Base-by-base conservation (phyloP, 2,113 vertebrate genomes). In the Tauraco erythrolophus region DNA sequence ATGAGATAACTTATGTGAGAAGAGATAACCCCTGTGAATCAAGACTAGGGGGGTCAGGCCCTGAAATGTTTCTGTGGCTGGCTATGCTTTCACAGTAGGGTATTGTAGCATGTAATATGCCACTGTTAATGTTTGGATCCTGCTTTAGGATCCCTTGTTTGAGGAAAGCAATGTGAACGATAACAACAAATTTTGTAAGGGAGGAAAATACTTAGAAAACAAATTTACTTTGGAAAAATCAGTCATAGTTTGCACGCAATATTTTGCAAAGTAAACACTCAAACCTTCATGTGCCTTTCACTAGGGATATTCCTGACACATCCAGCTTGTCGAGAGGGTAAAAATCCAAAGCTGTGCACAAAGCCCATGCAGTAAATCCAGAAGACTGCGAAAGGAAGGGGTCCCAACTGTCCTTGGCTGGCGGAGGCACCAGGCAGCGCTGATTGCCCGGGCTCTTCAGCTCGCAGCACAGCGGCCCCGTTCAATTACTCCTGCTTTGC, bases 401-500 rank as follows among this genome's bases (percentile, higher is more conserved):
- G 23, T 5, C 11, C 24, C 39, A 31, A 15, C 30, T 33, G 11
- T 31, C 58, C 68, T 57, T 11, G 18, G 18, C 41, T 57, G 50
- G 19, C 30, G 24, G 66, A 57, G 72, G 16, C 12, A 31, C 24
- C 17, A 30, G 28, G 28, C 35, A 65, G 12, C 14, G 13, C 14
- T 70, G n/a, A 13, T 54, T 3, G 0, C n/a, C 17, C 0, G 1
- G 13, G 13, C 14, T 70, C 27, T 23, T 77, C 31, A 33, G 16
- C 24, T 64, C 3, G 0, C 16, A 72, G 75, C 4, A 35, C 41
- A 35, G 9, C 4, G 0, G 53, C 43, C 14, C n/a, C 6, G 0
- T n/a, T 84, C 43, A 51, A 45, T 62, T 71, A 66, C 39, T 64
- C 30, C 48, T 72, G 39, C 25, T 57, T 79, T 70, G 10, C 66